Base-by-base conservation (phyloP, 2,113 vertebrate species). In the Oreochromis tanganicae region DNA sequence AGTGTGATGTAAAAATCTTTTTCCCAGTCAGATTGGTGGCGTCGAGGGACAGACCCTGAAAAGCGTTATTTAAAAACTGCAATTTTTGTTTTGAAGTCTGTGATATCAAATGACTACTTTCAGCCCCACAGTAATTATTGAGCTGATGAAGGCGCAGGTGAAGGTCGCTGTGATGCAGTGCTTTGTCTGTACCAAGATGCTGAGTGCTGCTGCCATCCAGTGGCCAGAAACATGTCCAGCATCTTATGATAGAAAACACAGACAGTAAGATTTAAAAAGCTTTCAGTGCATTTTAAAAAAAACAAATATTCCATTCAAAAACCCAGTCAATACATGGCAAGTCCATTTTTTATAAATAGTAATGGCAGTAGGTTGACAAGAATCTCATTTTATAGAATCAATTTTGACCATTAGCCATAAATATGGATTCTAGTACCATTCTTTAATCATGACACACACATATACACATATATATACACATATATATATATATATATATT, bases 191-290 rank as follows among this genome's bases (percentile, higher is more conserved):
- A 73, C 29, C 19, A 9, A 90, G 84, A 71, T 9, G 61, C 87
- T 95, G 87, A 89, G 56, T 91, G 82, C 85, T 96, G 92, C 92
- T 96, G 95, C 94, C 93, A 90, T 92, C 95, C 84, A 91, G 95
- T 93, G 95, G 93, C 6, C 46, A 89, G 2, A 71, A 46, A 50
- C 12, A 13, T 50, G 14, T 63, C 3, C 73, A 34, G 59, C 91
- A 85, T 7, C 48, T 34, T 29, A 13, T 4, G 19, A 5, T 4
- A 81, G 36, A 32, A 61, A 19, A 29, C 14, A 27, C 24, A 19
- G 68, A 2, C 9, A 0, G 24, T 46, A 50, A 50, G 16, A 78
- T 50, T 17, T 50, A 78, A 57, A 84, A 57, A 7, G 5, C 34
- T 54, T 84, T 50, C 24, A 32, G 48, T 71, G 27, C 57, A 68